Evolutionary conservation across 2,888 invertebrate species (phyloP).

Genomic region (Eupithecia abbreviata): DNA sequence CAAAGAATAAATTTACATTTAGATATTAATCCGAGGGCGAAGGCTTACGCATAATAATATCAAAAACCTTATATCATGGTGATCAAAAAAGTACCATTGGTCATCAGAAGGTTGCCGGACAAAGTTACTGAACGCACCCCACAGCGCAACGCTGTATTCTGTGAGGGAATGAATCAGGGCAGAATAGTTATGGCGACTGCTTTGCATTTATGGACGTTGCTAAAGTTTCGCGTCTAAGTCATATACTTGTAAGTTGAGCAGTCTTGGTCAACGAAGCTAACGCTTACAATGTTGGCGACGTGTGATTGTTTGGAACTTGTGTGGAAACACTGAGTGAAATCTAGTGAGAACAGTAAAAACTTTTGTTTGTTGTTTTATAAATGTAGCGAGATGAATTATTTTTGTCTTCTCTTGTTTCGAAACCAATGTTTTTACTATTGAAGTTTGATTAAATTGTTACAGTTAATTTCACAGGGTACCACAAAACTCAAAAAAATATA

Average conservation of each 20-base stretch:
- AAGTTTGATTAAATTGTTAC: not conserved
- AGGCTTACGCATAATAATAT: too few relatives aligned
- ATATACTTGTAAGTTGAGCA: conserved; percentile 8
- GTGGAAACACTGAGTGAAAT: not conserved
- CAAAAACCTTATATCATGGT: not conserved
- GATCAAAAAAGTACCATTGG: not conserved
- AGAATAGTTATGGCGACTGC: conserved; percentile 34
- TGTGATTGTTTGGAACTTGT: conserved; percentile 3
- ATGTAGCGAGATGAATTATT: not conserved
- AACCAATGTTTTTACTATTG: not conserved
- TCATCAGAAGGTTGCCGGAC: not conserved
- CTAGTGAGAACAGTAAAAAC: not conserved
- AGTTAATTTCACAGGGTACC: not conserved
- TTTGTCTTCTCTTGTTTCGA: not conserved
- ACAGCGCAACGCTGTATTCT: conserved; percentile 37
- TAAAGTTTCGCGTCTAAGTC: conserved; percentile 23
- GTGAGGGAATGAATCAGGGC: conserved; percentile 33
- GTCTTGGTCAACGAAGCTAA: conserved; percentile 9
- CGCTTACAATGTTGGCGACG: not conserved
- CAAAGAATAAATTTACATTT: too few relatives aligned
- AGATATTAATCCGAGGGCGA: too few relatives aligned
- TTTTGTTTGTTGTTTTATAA: not conserved
- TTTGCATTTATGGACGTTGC: conserved; percentile 32
- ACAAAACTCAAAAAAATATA: not conserved
- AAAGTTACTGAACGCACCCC: conserved; percentile 3